A percentile compares a stretch with the other conserved stretches of the same genome.
phyloP scores from a whole-genome alignment of 1,140 invertebrate genomes.

The Callitettix versicolor region DNA sequence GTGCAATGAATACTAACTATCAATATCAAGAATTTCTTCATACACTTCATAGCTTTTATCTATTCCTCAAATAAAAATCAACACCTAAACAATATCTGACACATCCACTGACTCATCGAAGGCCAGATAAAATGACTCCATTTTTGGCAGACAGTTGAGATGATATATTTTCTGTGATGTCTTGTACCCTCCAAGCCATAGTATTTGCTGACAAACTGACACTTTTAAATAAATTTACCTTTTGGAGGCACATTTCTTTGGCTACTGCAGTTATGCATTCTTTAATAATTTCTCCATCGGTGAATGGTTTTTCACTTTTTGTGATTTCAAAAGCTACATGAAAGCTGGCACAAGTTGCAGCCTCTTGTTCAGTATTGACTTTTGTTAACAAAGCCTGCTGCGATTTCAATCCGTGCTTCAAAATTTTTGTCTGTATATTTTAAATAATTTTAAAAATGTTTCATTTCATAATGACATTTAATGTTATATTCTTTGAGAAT shows the following conservation, averaged over 20 bases:
- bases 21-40: too few species aligned
- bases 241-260: constrained; percentile 14
- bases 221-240: constrained; percentile 18
- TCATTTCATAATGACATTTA: constrained; percentile 22
- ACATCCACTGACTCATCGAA: constrained; percentile 24
- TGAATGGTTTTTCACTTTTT: neutral
- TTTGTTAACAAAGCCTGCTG: too few species aligned
- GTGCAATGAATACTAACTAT: too few species aligned
- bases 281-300: too few species aligned
- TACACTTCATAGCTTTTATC: too few species aligned
- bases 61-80: constrained; percentile 10
- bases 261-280: too few species aligned
- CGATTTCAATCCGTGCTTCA: constrained; percentile 6
- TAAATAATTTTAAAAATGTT: constrained; percentile 23
- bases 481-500: constrained; percentile 22
- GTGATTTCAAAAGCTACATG: too few species aligned
- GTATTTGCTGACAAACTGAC: constrained; percentile 26
- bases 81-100: constrained; percentile 25
- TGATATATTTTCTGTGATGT: constrained; percentile 27
- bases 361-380: too few species aligned
- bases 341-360: too few species aligned
- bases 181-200: constrained; percentile 23
- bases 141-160: constrained; percentile 20
- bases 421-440: constrained; percentile 22
- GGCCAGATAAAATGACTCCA: constrained; percentile 23